Conservation (phyloP, 2,888 invertebrate genomes). For the Molorchus minor region DNA sequence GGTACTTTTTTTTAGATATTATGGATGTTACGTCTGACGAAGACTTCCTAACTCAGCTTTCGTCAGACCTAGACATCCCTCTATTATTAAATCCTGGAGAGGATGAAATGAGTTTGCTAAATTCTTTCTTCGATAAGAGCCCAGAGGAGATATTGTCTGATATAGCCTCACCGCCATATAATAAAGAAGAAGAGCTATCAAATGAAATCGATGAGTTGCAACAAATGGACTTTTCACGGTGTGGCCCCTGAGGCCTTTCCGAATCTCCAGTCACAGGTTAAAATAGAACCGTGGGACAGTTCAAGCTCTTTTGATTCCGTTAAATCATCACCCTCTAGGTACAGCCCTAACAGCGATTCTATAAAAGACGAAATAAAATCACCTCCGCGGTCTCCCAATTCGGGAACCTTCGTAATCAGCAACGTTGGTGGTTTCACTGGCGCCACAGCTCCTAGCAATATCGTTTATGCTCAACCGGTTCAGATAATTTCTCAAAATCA, state of each 20-base stretch:
- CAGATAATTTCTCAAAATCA: slow-evolving; percentile 37
- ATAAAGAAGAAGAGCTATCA: slow-evolving; percentile 34
- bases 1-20: slow-evolving; percentile 53
- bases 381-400: slow-evolving; percentile 33
- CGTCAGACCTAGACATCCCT: slow-evolving; percentile 59
- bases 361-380: slow-evolving; percentile 36
- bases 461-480: slow-evolving; percentile 37
- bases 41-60: slow-evolving; percentile 59
- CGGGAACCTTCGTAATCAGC: slow-evolving; percentile 16
- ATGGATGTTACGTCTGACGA: slow-evolving; percentile 57
- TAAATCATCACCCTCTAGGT: slow-evolving; percentile 47
- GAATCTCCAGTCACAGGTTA: slow-evolving; percentile 50
- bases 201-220: slow-evolving; percentile 42
- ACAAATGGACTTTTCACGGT: slow-evolving; percentile 46
- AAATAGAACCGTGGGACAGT: slow-evolving; percentile 48
- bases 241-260: slow-evolving; percentile 46
- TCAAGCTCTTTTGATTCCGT: slow-evolving; percentile 44
- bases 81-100: slow-evolving; percentile 56
- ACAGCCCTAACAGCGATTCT: slow-evolving; percentile 21
- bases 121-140: slow-evolving; percentile 56
- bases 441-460: slow-evolving; percentile 21
- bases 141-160: slow-evolving; percentile 59
- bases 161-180: slow-evolving; percentile 47
- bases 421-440: not conserved
- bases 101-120: slow-evolving; percentile 56